Evolutionary conservation across 1,140 invertebrate species (phyloP).

Genomic region (Scaptomyza hsui): DNA sequence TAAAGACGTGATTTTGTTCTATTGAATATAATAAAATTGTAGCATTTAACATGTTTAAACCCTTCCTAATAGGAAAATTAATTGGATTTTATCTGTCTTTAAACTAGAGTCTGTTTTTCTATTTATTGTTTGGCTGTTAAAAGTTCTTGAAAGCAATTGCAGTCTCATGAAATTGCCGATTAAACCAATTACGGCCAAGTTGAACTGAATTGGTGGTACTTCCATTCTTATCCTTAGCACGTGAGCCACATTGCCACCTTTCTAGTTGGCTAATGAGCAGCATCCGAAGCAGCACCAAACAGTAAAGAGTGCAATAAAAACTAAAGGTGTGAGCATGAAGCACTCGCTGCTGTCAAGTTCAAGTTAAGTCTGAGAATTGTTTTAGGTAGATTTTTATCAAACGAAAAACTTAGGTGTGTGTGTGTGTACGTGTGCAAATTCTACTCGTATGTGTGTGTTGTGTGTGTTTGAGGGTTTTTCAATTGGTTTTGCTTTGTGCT

Average conservation of each 20-base stretch:
- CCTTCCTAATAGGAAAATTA: too few species aligned
- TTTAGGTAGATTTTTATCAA: slow-evolving; percentile 69
- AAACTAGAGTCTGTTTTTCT: not conserved
- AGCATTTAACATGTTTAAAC: too few species aligned
- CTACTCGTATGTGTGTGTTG: slow-evolving; percentile 3
- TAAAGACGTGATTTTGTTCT: not conserved
- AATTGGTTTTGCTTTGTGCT: slow-evolving; percentile 49
- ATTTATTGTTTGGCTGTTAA: slow-evolving; percentile 8
- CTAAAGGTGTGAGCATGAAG: slow-evolving; percentile 61
- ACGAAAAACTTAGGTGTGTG: not conserved
- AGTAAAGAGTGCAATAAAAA: slow-evolving; percentile 42
- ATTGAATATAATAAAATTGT: not conserved
- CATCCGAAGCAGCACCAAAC: not conserved
- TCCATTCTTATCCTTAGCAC: not conserved
- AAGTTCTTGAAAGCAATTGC: slow-evolving; percentile 8
- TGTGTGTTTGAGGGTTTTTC: slow-evolving; percentile 38
- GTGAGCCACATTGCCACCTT: slow-evolving; percentile 23
- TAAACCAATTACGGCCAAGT: slow-evolving; percentile 38
- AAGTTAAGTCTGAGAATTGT: slow-evolving; percentile 69
- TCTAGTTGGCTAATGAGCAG: slow-evolving; percentile 49
- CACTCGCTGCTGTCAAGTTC: slow-evolving; percentile 67
- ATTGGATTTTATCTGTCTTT: too few species aligned
- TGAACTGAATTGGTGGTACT: not conserved
- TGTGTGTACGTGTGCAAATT: slow-evolving; percentile 19
- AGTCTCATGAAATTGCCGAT: slow-evolving; percentile 22